phyloP scores from a whole-genome alignment of 2,888 invertebrate species.

The Asteroscopus sphinx region DNA sequence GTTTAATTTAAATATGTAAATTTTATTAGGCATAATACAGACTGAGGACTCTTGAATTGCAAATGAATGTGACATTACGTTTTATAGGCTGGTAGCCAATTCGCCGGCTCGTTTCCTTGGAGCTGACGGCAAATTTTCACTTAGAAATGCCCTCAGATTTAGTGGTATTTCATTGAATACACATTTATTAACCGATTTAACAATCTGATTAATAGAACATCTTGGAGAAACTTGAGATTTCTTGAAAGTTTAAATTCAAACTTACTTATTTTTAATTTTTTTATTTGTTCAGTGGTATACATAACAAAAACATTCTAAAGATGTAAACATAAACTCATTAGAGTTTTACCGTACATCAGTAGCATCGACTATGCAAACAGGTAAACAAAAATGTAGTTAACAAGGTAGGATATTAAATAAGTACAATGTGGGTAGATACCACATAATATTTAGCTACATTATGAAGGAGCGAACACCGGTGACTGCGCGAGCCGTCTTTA shows the following conservation, averaged over 20 bases:
- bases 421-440: too few species aligned
- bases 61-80: conserved; percentile 89
- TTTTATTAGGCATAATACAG: conserved; percentile 90
- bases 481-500: too few species aligned
- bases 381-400: too few species aligned
- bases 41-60: conserved; percentile 88
- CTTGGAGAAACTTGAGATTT: conserved; percentile 12
- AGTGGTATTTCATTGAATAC: conserved; percentile 72
- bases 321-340: too few species aligned
- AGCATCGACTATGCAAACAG: too few species aligned
- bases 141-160: conserved; percentile 77
- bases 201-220: conserved; percentile 59
- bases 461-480: too few species aligned
- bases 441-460: too few species aligned
- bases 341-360: too few species aligned
- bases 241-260: conserved; percentile 37
- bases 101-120: conserved; percentile 83
- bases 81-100: conserved; percentile 89
- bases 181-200: conserved; percentile 62
- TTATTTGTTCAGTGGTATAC: too few species aligned
- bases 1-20: conserved; percentile 90
- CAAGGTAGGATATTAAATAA: too few species aligned
- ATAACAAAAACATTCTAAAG: too few species aligned
- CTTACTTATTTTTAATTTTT: too few species aligned
- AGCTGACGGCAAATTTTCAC: conserved; percentile 86